A percentile compares a stretch with the other conserved stretches of the same genome.
These are phyloP conservation scores for Esox masquinongy DNA, from an alignment of 2,797 vertebrate species.

Conservation along the genomic window DNA sequence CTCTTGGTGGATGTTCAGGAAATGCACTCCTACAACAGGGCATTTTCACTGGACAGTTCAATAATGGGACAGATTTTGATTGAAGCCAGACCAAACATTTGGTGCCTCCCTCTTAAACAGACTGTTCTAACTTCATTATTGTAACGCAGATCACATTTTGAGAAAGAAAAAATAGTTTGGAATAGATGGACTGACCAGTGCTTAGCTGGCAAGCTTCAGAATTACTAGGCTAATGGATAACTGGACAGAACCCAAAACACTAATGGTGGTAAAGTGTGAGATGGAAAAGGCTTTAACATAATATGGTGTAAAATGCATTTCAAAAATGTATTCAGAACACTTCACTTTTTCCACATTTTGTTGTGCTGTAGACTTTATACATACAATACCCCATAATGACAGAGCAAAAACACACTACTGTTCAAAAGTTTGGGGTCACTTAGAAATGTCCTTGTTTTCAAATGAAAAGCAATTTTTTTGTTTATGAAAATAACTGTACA, in stretches of 20 bases:
- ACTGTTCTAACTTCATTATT: conserved; percentile 46
- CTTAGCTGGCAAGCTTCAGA: conserved; percentile 8
- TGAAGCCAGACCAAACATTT: conserved; percentile 24
- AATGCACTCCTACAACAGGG: neutral
- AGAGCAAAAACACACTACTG: too few species aligned
- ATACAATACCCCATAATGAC: too few species aligned
- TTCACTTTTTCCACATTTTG: too few species aligned
- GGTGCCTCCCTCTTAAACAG: conserved; percentile 22
- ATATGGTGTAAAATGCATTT: too few species aligned
- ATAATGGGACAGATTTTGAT: conserved; percentile 16
- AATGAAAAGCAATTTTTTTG: too few species aligned
- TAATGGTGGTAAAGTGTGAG: conserved; percentile 34
- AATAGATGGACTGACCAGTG: conserved; percentile 14
- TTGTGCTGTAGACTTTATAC: too few species aligned
- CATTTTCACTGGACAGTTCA: neutral
- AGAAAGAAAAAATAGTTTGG: conserved; percentile 14
- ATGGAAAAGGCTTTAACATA: neutral
- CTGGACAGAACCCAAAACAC: conserved; percentile 39
- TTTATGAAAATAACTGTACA: too few species aligned
- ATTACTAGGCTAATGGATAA: conserved; percentile 41
- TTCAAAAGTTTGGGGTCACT: too few species aligned
- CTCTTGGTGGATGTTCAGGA: neutral
- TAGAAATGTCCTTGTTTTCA: too few species aligned
- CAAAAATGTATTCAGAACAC: too few species aligned
- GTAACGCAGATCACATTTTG: conserved; percentile 23